phyloP scores from a whole-genome alignment of 2,113 vertebrate species.

The Ploceus nigricollis region DNA sequence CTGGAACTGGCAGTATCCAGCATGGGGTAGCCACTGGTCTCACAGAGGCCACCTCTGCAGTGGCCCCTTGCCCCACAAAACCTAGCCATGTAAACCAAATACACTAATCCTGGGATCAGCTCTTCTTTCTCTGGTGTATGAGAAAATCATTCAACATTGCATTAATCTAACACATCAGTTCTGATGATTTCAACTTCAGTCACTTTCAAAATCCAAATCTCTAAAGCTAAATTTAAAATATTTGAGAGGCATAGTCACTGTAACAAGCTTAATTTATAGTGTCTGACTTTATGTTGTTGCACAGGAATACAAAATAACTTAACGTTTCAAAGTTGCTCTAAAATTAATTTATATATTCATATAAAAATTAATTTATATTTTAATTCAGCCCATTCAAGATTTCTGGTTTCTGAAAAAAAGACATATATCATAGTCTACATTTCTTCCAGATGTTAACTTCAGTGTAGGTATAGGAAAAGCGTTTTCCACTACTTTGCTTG shows the following conservation, averaged over 20 bases:
- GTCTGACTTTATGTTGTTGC: background rate
- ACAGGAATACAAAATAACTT: background rate
- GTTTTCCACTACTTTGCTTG: background rate
- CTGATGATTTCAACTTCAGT: background rate
- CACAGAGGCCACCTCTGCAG: background rate
- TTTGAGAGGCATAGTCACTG: background rate
- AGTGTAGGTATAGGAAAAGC: background rate
- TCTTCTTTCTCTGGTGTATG: background rate
- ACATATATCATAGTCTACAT: background rate
- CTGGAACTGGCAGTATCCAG: background rate
- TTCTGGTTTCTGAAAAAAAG: background rate
- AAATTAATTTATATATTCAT: background rate
- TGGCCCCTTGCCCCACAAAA: accelerated
- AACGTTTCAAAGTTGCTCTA: background rate
- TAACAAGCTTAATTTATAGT: background rate
- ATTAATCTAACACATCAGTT: background rate
- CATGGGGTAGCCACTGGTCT: background rate
- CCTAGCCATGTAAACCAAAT: background rate
- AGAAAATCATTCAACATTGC: background rate
- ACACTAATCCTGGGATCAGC: background rate
- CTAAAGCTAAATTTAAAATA: background rate
- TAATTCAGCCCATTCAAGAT: background rate
- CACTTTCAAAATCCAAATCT: background rate
- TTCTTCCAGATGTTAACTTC: background rate
- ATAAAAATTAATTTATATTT: background rate